Evolutionary conservation across 2,113 vertebrate species (phyloP).

Genomic region (Murina feae): DNA sequence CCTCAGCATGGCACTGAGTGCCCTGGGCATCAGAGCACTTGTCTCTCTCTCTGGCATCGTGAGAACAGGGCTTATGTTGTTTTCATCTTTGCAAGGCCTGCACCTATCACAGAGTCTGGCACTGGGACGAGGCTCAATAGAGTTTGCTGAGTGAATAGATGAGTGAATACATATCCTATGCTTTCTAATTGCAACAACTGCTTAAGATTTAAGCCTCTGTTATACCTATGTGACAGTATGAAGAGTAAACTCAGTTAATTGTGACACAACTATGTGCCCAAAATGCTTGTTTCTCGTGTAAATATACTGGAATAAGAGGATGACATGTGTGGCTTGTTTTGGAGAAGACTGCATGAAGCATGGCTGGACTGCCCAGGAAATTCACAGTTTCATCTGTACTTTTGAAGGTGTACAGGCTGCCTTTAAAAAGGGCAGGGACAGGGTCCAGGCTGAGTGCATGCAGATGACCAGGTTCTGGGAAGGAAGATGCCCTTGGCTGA

Average conservation of each 20-base stretch:
- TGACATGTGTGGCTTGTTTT: neutral
- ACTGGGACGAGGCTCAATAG: neutral
- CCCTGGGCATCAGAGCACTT: neutral
- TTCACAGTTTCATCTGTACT: neutral
- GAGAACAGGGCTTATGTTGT: neutral
- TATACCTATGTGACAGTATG: accelerated
- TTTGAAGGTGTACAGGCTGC: neutral
- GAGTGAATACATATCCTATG: neutral
- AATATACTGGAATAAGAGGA: neutral
- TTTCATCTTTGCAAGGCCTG: neutral
- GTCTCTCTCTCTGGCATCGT: neutral
- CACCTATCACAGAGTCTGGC: neutral
- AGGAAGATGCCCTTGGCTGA: neutral
- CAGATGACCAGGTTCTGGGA: neutral
- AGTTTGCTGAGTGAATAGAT: neutral
- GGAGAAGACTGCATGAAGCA: neutral
- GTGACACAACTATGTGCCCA: neutral
- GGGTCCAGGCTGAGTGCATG: neutral
- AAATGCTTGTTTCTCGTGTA: neutral
- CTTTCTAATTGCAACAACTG: neutral
- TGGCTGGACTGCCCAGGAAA: neutral
- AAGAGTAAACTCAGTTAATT: neutral
- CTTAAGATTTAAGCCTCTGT: neutral
- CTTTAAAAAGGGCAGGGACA: slow-evolving; percentile 6
- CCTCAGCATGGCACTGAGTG: neutral